A percentile compares a stretch with the other conserved stretches of the same genome.
Conservation (phyloP, 2,888 invertebrate species). For the Drosophila cognata region DNA sequence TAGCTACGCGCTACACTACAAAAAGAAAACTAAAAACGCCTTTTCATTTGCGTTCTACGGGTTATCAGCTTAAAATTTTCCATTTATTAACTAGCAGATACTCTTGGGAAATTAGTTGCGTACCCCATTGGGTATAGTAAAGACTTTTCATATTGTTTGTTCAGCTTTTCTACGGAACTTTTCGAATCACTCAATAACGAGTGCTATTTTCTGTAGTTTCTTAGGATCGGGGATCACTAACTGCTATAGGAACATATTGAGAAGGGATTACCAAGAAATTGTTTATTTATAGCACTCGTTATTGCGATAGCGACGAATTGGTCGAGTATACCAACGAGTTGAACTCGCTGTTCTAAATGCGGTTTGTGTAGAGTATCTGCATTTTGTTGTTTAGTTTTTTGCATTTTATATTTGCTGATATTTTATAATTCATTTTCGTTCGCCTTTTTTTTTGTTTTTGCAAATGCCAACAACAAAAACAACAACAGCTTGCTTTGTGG, state of each 20-base stretch:
- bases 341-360: conserved; percentile 20
- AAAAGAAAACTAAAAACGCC: conserved; percentile 1
- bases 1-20: conserved; percentile 15
- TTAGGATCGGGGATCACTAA: conserved; percentile 2
- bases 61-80: conserved; percentile 23
- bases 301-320: conserved; percentile 9
- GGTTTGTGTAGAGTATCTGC: conserved; percentile 15
- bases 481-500: conserved; percentile 27
- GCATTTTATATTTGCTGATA: conserved; percentile 60
- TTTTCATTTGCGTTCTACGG: conserved; percentile 5
- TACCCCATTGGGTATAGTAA: neutral
- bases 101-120: conserved; percentile 8
- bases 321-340: conserved; percentile 19
- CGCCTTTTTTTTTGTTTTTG: conserved; percentile 47
- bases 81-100: conserved; percentile 10
- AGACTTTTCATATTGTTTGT: neutral
- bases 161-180: neutral
- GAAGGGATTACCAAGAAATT: conserved; percentile 2
- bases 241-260: conserved; percentile 20
- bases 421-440: conserved; percentile 72
- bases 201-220: neutral
- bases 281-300: conserved; percentile 1
- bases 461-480: conserved; percentile 26
- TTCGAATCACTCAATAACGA: neutral
- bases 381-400: conserved; percentile 22